A percentile compares a stretch with the other conserved stretches of the same genome.
phyloP scores from a whole-genome alignment of 2,888 invertebrate species.

The Drosophila nigritarsus region DNA sequence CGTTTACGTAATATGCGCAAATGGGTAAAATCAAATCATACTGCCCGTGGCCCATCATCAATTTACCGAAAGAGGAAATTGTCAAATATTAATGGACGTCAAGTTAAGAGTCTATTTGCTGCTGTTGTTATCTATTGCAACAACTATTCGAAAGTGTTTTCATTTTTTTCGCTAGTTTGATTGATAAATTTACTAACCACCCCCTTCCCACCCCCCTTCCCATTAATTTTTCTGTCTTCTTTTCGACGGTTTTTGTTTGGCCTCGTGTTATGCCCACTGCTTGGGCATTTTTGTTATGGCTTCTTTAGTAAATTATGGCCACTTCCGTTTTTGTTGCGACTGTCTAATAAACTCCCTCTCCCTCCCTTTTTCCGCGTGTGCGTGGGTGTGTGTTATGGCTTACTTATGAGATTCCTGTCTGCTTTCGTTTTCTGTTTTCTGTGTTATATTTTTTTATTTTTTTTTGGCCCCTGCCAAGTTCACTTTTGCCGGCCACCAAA shows the following conservation, averaged over 20 bases:
- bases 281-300: slow-evolving; percentile 66
- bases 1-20: slow-evolving; percentile 68
- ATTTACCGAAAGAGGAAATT: slow-evolving; percentile 66
- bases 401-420: slow-evolving; percentile 66
- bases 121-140: slow-evolving; percentile 58
- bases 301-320: slow-evolving; percentile 78
- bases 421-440: slow-evolving; percentile 32
- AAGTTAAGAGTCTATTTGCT: slow-evolving; percentile 44
- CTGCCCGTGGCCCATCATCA: slow-evolving; percentile 61
- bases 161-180: slow-evolving; percentile 61
- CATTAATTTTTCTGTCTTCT: slow-evolving; percentile 2
- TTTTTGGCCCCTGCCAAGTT: slow-evolving; percentile 48
- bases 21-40: slow-evolving; percentile 67
- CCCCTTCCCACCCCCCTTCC: background rate
- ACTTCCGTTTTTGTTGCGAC: slow-evolving; percentile 74
- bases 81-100: slow-evolving; percentile 77
- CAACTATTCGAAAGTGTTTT: slow-evolving; percentile 71
- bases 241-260: slow-evolving; percentile 24
- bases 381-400: slow-evolving; percentile 63
- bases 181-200: slow-evolving; percentile 70
- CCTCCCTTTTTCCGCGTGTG: slow-evolving; percentile 13
- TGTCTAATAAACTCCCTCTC: slow-evolving; percentile 72
- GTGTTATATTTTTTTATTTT: background rate
- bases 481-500: slow-evolving; percentile 69
- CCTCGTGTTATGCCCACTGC: slow-evolving; percentile 37